Evolutionary conservation across 2,888 invertebrate genomes (phyloP).

Genomic region (Melieria omissa): DNA sequence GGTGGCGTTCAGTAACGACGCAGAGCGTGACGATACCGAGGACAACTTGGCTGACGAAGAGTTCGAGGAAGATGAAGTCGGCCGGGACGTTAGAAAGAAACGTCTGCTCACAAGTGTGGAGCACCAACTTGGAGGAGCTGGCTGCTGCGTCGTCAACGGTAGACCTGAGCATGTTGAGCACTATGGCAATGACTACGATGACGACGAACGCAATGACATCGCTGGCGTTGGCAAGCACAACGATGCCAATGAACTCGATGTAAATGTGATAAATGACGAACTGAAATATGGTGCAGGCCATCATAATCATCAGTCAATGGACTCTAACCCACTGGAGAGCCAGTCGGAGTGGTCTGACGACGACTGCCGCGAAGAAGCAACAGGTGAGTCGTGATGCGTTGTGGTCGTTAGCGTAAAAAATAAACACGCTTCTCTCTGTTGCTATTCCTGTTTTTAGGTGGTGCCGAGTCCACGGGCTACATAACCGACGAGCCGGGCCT

Average conservation of each 20-base stretch:
- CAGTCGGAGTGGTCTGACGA: slow-evolving; percentile 86
- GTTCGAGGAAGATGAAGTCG: slow-evolving; percentile 65
- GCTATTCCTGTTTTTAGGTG: slow-evolving; percentile 58
- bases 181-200: slow-evolving; percentile 30
- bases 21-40: slow-evolving; percentile 64
- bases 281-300: slow-evolving; percentile 66
- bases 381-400: slow-evolving; percentile 60
- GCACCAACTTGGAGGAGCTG: slow-evolving; percentile 21
- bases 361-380: slow-evolving; percentile 73
- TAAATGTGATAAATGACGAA: slow-evolving; percentile 68
- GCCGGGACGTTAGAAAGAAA: slow-evolving; percentile 61
- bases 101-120: slow-evolving; percentile 44
- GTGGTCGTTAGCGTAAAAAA: background rate
- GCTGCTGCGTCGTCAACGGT: slow-evolving; percentile 34
- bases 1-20: slow-evolving; percentile 46
- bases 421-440: background rate
- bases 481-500: slow-evolving; percentile 89
- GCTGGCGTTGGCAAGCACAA: slow-evolving; percentile 30
- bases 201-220: slow-evolving; percentile 49
- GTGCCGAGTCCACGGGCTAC: slow-evolving; percentile 81
- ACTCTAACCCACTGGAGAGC: slow-evolving; percentile 72
- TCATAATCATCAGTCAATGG: slow-evolving; percentile 66
- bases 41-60: slow-evolving; percentile 66
- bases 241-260: slow-evolving; percentile 51
- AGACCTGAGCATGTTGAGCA: slow-evolving; percentile 31